Percentiles rank a stretch among this genome's conserved stretches.
phyloP scores from a whole-genome alignment of 2,113 vertebrate species.

The Solenodon paradoxus region DNA sequence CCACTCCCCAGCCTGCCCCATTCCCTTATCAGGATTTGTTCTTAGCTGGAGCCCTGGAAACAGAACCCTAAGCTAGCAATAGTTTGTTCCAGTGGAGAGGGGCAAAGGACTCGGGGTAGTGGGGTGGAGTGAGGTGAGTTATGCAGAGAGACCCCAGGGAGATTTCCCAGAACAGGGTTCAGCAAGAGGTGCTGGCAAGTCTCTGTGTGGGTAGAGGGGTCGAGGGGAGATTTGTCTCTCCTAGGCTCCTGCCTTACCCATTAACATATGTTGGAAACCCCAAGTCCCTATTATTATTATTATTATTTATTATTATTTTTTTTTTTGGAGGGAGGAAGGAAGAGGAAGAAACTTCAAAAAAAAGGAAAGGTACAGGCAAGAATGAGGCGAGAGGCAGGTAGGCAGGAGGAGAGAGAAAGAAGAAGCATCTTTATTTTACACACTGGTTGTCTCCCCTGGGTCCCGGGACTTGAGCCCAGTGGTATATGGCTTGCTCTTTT shows the following conservation, averaged over 20 bases:
- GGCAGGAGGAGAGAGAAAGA: no score
- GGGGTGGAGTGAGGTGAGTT: neutral
- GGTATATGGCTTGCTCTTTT: no score
- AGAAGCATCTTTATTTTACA: no score
- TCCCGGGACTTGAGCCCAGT: no score
- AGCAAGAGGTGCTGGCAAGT: neutral
- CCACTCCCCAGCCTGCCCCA: rapidly evolving
- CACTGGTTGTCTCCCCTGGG: no score
- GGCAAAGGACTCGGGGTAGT: neutral
- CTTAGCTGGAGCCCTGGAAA: neutral
- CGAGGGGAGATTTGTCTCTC: neutral
- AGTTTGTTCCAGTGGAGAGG: neutral
- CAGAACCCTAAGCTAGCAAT: neutral
- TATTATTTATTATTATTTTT: no score
- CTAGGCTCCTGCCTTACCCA: neutral
- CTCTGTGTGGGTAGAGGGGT: neutral
- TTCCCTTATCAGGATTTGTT: neutral
- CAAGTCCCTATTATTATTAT: no score
- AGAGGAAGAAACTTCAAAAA: no score
- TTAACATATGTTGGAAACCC: neutral
- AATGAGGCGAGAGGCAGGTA: no score
- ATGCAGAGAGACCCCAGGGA: neutral
- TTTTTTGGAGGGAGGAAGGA: no score
- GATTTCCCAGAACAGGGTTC: neutral
- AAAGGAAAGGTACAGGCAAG: no score